phyloP scores from a whole-genome alignment of 2,113 vertebrate genomes.

The Nesoenas mayeri region DNA sequence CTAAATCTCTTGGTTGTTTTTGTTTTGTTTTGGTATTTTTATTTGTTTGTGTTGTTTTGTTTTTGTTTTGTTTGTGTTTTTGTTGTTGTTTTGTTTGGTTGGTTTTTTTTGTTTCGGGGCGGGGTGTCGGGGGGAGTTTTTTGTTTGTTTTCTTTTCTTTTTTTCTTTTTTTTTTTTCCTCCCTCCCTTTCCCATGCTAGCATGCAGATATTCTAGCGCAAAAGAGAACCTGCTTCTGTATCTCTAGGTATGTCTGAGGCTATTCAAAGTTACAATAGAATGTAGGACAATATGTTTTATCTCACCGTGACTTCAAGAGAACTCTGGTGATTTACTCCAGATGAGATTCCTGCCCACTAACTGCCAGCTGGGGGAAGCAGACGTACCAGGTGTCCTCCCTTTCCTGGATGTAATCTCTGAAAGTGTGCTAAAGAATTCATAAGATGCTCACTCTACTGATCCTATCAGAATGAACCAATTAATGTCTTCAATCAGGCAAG shows the following conservation, averaged over 20 bases:
- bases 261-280: not conserved
- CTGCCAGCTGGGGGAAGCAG: not conserved
- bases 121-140: too few species aligned
- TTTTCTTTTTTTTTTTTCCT: too few species aligned
- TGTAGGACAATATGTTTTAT: rapidly evolving
- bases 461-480: not conserved
- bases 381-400: not conserved
- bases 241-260: not conserved
- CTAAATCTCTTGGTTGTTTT: not conserved
- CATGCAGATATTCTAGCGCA: not conserved
- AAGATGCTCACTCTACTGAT: not conserved
- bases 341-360: not conserved
- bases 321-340: not conserved
- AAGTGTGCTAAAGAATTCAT: not conserved
- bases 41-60: too few species aligned
- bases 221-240: not conserved
- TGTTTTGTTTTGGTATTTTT: too few species aligned
- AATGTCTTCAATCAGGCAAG: not conserved
- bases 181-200: too few species aligned
- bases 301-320: not conserved
- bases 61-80: too few species aligned
- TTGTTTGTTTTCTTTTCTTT: too few species aligned
- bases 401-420: not conserved
- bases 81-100: too few species aligned
- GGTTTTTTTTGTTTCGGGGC: too few species aligned